phyloP scores from a whole-genome alignment of 2,888 invertebrate species.

The Endotricha flammealis region DNA sequence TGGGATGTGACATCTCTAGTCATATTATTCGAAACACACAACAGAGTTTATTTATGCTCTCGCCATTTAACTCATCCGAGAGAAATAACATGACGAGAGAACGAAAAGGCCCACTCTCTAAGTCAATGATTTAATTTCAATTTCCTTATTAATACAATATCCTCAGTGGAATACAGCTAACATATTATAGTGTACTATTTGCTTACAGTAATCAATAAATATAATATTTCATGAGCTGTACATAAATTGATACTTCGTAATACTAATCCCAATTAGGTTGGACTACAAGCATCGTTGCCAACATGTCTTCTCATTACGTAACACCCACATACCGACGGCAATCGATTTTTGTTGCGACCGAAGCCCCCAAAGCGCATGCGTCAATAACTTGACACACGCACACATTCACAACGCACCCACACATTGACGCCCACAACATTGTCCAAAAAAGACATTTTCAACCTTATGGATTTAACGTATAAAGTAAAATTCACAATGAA shows the following conservation, averaged over 20 bases:
- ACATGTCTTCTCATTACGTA: conserved; percentile 66
- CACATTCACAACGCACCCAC: conserved; percentile 31
- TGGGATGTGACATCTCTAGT: no score
- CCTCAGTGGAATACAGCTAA: no score
- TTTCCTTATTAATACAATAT: no score
- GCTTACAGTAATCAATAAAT: neutral
- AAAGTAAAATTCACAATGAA: conserved; percentile 21
- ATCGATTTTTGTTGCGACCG: conserved; percentile 71
- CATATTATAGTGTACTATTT: no score
- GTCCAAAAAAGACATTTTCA: conserved; percentile 20
- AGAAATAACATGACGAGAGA: no score
- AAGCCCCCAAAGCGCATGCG: conserved; percentile 57
- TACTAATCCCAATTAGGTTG: conserved; percentile 51
- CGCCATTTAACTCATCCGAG: no score
- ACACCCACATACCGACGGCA: conserved; percentile 63
- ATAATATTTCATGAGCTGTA: neutral
- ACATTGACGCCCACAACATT: conserved; percentile 30
- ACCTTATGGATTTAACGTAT: conserved; percentile 14
- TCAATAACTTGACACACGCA: conserved; percentile 49
- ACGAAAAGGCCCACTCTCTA: no score
- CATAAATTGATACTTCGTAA: conserved; percentile 20
- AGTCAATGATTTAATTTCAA: no score
- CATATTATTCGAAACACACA: no score
- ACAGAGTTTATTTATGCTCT: no score
- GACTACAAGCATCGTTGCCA: conserved; percentile 45